phyloP scores from a whole-genome alignment of 2,797 vertebrate genomes.

The Sphaeramia orbicularis region DNA sequence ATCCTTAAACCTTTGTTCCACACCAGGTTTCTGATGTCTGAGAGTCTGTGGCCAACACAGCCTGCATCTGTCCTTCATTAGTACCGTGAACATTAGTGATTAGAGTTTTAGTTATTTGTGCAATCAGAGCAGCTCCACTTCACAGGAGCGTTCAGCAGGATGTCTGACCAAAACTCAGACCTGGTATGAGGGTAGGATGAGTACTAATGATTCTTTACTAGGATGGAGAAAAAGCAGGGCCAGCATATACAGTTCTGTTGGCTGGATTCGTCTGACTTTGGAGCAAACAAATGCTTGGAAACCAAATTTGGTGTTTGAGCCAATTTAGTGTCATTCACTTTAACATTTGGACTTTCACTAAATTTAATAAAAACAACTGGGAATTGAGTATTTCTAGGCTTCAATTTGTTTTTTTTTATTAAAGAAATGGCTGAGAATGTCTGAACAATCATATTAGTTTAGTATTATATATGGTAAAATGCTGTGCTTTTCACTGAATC shows the following conservation, averaged over 20 bases:
- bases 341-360: not conserved
- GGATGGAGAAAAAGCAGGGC: constrained; percentile 13
- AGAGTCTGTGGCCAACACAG: not conserved
- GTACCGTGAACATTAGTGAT: constrained; percentile 6
- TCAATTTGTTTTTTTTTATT: not conserved
- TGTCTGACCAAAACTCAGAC: constrained; percentile 8
- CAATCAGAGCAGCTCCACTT: constrained; percentile 7
- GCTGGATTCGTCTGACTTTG: constrained; percentile 10
- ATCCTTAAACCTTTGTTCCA: not conserved
- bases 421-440: not conserved
- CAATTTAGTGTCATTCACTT: constrained; percentile 12
- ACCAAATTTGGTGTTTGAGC: constrained; percentile 14
- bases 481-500: no score
- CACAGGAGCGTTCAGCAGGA: constrained; percentile 12
- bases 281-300: constrained; percentile 2
- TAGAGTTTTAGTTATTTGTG: constrained; percentile 7
- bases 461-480: no score
- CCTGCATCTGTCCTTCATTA: constrained; percentile 10
- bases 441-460: not conserved
- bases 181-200: not conserved
- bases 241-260: not conserved
- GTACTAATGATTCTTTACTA: constrained; percentile 8
- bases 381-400: not conserved
- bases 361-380: constrained; percentile 7
- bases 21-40: not conserved